These are phyloP conservation scores for Apocrypta bakeri DNA, from an alignment of 1,140 invertebrate genomes.

Conservation along the genomic window DNA sequence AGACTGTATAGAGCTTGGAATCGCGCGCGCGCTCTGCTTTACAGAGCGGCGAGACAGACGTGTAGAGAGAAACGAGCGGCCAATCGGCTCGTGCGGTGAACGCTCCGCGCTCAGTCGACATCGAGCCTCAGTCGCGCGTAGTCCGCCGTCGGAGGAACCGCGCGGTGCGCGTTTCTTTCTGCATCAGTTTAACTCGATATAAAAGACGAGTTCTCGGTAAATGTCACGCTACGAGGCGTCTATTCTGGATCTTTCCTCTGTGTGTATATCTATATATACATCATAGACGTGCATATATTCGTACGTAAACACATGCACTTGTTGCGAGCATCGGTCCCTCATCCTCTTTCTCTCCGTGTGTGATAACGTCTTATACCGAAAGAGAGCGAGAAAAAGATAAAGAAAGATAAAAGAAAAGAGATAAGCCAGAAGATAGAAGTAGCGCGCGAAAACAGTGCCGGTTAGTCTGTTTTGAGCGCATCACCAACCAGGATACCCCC, in stretches of 20 bases:
- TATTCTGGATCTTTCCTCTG: too few relatives aligned
- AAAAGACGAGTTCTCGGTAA: too few relatives aligned
- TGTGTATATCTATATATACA: not conserved
- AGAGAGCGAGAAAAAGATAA: not conserved
- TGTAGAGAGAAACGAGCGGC: not conserved
- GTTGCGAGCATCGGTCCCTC: not conserved
- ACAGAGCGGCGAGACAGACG: conserved; percentile 6
- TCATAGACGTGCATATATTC: not conserved
- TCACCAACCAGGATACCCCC: not conserved
- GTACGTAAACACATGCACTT: not conserved
- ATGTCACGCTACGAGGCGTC: too few relatives aligned
- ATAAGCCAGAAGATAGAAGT: not conserved
- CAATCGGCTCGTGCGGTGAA: conserved; percentile 7
- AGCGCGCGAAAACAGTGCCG: not conserved
- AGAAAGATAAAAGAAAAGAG: not conserved
- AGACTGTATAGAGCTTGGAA: too few relatives aligned
- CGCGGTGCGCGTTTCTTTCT: conserved; percentile 44
- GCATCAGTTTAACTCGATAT: too few relatives aligned
- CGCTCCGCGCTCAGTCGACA: conserved; percentile 39
- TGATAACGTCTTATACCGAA: not conserved
- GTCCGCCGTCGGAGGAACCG: conserved; percentile 56
- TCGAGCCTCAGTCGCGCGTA: conserved; percentile 56
- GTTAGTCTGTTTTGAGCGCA: not conserved
- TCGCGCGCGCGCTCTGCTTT: too few relatives aligned
- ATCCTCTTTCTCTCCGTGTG: not conserved